Evolutionary conservation across 1,140 invertebrate genomes (phyloP), one percentile per base, ranked within the genome.

Genomic region (Myzus persicae): DNA sequence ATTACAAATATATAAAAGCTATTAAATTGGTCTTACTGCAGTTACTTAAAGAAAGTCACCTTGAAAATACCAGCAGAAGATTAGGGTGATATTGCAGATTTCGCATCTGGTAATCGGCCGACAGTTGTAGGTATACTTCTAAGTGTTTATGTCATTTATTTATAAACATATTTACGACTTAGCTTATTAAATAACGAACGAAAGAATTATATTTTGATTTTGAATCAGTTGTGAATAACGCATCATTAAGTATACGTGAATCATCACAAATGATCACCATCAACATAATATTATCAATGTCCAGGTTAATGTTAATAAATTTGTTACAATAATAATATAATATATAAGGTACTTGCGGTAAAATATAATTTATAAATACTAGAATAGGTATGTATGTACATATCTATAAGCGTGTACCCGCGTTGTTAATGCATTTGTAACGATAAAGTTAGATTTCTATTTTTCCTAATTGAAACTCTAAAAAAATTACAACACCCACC

Each of bases 401-500:
- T n/a, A n/a, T n/a, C n/a, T n/a, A n/a, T n/a, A n/a, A n/a, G n/a
- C n/a, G n/a, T n/a, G n/a, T 76, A 76, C 31, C 31, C 36, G 14
- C 59, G 31, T 18, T 18, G 5, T 4, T n/a, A 76, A 76, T 76
- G n/a, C 31, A 76, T 76, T 76, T n/a, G n/a, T 76, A 36, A n/a
- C 14, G n/a, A 36, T 76, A 36, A 76, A 76, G 59, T 76, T 76
- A 76, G 31, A n/a, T 76, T 76, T 76, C 59, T 76, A 76, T 76
- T n/a, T 76, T 76, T 76, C n/a, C 59, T 76, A 76, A 76, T 76
- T 76, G 59, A 76, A 76, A n/a, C 59, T 76, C 59, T 76, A 76
- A 76, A 31, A 51, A 76, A 76, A 76, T 76, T 76, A 76, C n/a
- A n/a, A 76, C 59, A 76, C 59, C 14, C 59, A 76, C 31, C 48